These are phyloP conservation scores for Hirundo rustica DNA, from an alignment of 2,797 vertebrate genomes.

Conservation along the genomic window DNA sequence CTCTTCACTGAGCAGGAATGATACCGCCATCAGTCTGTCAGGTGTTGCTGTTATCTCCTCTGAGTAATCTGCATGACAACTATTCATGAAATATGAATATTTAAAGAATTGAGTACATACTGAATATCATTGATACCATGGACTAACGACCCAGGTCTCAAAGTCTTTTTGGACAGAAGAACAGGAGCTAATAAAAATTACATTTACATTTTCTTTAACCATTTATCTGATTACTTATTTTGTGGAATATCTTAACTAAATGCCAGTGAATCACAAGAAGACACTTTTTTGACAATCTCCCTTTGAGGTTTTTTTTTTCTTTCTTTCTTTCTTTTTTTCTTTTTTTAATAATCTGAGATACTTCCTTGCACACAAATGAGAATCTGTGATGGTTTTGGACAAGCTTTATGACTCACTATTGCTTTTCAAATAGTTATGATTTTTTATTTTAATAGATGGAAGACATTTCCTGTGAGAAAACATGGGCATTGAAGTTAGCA, in stretches of 20 bases:
- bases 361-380: neutral
- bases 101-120: neutral
- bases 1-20: neutral
- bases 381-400: neutral
- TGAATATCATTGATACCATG: neutral
- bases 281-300: neutral
- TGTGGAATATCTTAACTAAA: neutral
- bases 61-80: neutral
- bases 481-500: neutral
- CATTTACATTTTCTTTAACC: neutral
- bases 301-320: neutral
- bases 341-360: neutral
- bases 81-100: neutral
- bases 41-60: neutral
- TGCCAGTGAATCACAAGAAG: neutral
- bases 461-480: neutral
- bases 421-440: neutral
- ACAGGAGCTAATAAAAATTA: neutral
- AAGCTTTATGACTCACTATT: neutral
- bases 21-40: neutral
- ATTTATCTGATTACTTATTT: neutral
- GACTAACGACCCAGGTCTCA: accelerated
- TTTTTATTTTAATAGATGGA: neutral
- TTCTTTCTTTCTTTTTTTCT: neutral
- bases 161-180: neutral